phyloP scores from a whole-genome alignment of 2,888 invertebrate genomes.

The Zootermopsis nevadensis region DNA sequence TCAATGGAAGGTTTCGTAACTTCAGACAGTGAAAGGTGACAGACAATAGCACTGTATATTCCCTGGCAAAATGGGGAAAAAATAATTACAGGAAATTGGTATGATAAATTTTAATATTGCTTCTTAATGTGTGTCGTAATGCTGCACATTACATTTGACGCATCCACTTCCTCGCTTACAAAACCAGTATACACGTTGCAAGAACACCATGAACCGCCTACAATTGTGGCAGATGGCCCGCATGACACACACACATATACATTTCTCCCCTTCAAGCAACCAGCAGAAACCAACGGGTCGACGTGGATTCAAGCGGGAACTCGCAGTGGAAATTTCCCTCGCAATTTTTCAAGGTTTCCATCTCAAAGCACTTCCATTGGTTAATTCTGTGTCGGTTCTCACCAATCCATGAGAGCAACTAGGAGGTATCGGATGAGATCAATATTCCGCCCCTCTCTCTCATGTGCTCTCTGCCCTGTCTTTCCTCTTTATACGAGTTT shows the following conservation, averaged over 20 bases:
- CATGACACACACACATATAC: background rate
- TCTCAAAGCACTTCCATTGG: conserved; percentile 36
- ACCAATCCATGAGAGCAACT: conserved; percentile 33
- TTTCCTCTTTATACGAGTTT: background rate
- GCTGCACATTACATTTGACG: background rate
- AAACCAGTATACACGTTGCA: conserved; percentile 3
- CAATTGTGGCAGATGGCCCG: conserved; percentile 13
- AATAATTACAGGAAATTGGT: no score
- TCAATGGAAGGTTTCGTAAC: no score
- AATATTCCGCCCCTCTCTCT: conserved; percentile 33
- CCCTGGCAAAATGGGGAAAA: no score
- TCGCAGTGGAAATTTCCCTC: conserved; percentile 52
- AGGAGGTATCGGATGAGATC: conserved; percentile 41
- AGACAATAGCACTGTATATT: no score
- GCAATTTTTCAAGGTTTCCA: conserved; percentile 49
- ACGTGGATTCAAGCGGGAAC: conserved; percentile 7
- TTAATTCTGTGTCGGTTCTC: conserved; percentile 15
- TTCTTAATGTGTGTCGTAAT: background rate
- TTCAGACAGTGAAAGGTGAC: no score
- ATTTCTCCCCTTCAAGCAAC: conserved; percentile 1
- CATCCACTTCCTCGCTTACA: background rate
- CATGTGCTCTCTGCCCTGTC: background rate
- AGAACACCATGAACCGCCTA: background rate
- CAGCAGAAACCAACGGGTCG: background rate
- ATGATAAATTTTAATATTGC: background rate